Evolutionary conservation across 2,888 invertebrate genomes (phyloP).

Genomic region (Xestoiulus laeticollis): DNA sequence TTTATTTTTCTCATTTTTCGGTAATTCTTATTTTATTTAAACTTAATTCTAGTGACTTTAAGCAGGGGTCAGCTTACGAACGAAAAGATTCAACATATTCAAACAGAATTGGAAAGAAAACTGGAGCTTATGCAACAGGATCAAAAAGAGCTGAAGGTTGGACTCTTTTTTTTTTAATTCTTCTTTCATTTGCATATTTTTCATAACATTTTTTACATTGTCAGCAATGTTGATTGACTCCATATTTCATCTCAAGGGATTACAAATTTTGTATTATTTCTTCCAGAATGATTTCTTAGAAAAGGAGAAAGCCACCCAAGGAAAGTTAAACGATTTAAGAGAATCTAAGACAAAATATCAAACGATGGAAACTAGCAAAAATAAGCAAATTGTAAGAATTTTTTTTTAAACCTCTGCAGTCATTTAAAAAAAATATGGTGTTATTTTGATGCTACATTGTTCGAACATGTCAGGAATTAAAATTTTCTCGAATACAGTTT

Average conservation of each 20-base stretch:
- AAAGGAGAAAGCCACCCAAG: conserved; percentile 44
- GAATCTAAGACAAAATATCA: conserved; percentile 36
- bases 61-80: neutral
- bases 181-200: neutral
- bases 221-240: no score
- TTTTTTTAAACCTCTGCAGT: neutral
- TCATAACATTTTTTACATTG: neutral
- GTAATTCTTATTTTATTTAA: no score
- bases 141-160: neutral
- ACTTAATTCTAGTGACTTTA: neutral
- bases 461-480: neutral
- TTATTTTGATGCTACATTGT: no score
- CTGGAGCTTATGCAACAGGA: neutral
- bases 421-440: neutral
- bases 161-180: neutral
- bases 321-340: neutral
- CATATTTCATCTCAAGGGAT: no score
- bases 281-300: conserved; percentile 1
- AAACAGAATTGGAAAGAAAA: neutral
- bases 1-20: no score
- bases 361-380: conserved; percentile 18
- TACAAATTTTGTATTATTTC: neutral
- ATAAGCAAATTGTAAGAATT: conserved; percentile 47
- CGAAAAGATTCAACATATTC: neutral
- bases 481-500: no score